These are phyloP conservation scores for Craterocephalus amniculus DNA, from an alignment of 2,797 vertebrate genomes.

Conservation along the genomic window DNA sequence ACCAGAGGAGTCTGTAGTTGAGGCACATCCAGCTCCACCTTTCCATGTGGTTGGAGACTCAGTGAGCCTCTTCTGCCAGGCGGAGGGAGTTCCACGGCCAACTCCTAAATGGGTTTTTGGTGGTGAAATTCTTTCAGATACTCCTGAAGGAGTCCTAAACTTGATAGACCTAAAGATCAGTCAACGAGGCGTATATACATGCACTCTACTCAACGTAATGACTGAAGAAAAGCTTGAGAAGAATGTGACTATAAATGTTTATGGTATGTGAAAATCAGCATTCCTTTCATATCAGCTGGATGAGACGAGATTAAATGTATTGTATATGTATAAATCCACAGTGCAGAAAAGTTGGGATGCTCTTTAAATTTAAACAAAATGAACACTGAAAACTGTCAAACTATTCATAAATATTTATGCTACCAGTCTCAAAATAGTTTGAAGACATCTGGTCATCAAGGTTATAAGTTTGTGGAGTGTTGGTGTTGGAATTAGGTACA, in stretches of 20 bases:
- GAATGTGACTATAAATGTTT: conserved; percentile 72
- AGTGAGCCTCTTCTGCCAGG: conserved; percentile 76
- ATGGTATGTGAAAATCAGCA: conserved; percentile 68
- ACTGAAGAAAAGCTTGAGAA: conserved; percentile 55
- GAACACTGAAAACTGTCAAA: too few species aligned
- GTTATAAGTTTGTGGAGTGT: too few species aligned
- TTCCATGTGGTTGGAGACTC: conserved; percentile 72
- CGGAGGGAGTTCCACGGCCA: conserved; percentile 79
- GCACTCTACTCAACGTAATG: conserved; percentile 72
- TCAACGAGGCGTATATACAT: conserved; percentile 85
- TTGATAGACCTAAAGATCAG: conserved; percentile 69
- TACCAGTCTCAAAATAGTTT: too few species aligned
- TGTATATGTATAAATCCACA: neutral
- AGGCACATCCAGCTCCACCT: conserved; percentile 54
- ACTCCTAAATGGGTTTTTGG: conserved; percentile 77
- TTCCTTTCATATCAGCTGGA: neutral
- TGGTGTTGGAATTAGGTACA: too few species aligned
- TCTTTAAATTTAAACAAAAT: too few species aligned
- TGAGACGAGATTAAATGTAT: neutral
- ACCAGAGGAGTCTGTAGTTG: conserved; percentile 78
- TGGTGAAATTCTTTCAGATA: conserved; percentile 54
- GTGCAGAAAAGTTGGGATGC: too few species aligned
- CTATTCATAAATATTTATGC: too few species aligned
- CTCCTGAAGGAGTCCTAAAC: conserved; percentile 66
- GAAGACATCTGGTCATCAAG: too few species aligned